phyloP scores from a whole-genome alignment of 2,797 vertebrate species.

The Rhynchonycteris naso region DNA sequence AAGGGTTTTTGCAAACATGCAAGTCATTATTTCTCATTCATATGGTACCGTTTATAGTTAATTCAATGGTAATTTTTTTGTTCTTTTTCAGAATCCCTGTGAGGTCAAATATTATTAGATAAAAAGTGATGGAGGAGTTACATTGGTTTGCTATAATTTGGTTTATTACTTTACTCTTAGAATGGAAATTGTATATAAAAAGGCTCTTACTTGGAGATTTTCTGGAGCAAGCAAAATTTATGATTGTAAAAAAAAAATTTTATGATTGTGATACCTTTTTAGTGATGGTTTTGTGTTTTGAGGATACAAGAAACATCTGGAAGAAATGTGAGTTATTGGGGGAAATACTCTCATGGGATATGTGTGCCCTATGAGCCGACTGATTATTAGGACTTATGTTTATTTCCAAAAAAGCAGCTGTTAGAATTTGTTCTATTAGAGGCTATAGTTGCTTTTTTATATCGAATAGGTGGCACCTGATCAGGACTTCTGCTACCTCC shows the following conservation, averaged over 20 bases:
- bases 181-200: not conserved
- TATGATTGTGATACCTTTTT: not conserved
- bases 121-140: not conserved
- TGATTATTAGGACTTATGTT: conserved; percentile 38
- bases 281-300: conserved; percentile 8
- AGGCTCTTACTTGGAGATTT: conserved; percentile 18
- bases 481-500: not conserved
- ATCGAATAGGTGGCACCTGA: not conserved
- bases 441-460: not conserved
- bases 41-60: conserved; percentile 3
- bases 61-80: conserved; percentile 1
- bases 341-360: not conserved
- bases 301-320: conserved; percentile 16
- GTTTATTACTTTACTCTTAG: conserved; percentile 42
- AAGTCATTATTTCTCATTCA: conserved; percentile 44
- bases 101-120: not conserved
- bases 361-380: not conserved
- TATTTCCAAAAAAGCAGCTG: conserved; percentile 43
- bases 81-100: not conserved
- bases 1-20: conserved; percentile 20
- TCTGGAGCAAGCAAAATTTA: not conserved
- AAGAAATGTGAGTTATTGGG: not conserved
- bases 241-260: not conserved
- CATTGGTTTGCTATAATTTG: not conserved
- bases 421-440: not conserved